These are phyloP conservation scores for Ptilorrhoa leucosticta DNA, from an alignment of 2,113 vertebrate genomes.

Conservation along the genomic window DNA sequence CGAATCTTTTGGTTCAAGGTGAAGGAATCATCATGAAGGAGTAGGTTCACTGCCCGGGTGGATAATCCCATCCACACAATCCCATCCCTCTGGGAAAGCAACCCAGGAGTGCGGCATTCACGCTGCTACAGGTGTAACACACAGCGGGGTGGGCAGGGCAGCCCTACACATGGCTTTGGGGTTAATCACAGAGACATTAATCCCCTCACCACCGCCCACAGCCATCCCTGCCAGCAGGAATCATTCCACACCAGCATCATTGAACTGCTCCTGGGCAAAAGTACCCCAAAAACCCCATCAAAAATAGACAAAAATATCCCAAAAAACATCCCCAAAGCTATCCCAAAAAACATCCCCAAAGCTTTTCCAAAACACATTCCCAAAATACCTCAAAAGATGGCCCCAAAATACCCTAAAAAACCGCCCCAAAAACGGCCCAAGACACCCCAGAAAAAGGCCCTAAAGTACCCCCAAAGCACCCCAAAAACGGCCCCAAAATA, in stretches of 20 bases:
- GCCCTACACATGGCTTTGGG: not conserved
- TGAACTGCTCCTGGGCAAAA: not conserved
- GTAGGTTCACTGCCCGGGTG: fast-evolving
- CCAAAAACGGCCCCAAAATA: no score
- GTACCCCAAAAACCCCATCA: no score
- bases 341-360: no score
- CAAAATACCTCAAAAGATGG: no score
- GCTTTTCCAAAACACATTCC: no score
- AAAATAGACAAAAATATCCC: no score
- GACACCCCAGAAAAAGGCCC: no score
- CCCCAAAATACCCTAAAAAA: no score
- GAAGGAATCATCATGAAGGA: fast-evolving
- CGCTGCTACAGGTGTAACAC: fast-evolving
- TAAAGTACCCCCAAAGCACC: no score
- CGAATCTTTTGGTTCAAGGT: not conserved
- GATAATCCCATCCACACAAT: not conserved
- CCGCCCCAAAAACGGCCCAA: no score
- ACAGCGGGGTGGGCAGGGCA: not conserved
- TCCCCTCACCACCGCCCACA: not conserved
- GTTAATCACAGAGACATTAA: not conserved
- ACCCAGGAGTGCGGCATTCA: not conserved
- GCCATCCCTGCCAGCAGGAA: not conserved
- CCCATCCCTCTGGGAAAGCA: not conserved
- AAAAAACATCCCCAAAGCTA: no score
- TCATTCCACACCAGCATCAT: not conserved